These are phyloP conservation scores for Abrostola triplasia DNA, from an alignment of 2,888 invertebrate species.

Conservation along the genomic window DNA sequence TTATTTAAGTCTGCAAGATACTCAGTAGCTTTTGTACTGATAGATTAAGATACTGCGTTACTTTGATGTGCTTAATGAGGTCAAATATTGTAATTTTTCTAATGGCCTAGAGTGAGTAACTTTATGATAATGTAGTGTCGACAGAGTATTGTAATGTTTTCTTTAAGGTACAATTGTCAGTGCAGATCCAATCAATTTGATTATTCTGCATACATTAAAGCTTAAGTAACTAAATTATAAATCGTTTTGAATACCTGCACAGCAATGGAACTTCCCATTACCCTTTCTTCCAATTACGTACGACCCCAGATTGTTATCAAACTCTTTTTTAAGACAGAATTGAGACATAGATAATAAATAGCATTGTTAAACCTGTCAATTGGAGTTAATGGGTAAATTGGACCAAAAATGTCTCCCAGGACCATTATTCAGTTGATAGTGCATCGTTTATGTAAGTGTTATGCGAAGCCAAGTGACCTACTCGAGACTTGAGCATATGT, in stretches of 20 bases:
- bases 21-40: background rate
- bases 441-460: slow-evolving; percentile 15
- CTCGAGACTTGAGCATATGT: slow-evolving; percentile 2
- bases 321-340: slow-evolving; percentile 46
- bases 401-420: slow-evolving; percentile 61
- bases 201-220: too few species aligned
- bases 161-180: too few species aligned
- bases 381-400: slow-evolving; percentile 73
- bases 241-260: too few species aligned
- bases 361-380: slow-evolving; percentile 67
- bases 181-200: too few species aligned
- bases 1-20: slow-evolving; percentile 17
- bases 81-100: too few species aligned
- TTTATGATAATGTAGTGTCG: too few species aligned
- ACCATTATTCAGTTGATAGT: slow-evolving; percentile 55
- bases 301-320: slow-evolving; percentile 32
- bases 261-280: background rate
- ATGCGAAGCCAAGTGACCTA: slow-evolving; percentile 29
- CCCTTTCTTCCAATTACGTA: slow-evolving; percentile 18
- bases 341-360: slow-evolving; percentile 61
- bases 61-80: too few species aligned
- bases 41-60: background rate
- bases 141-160: too few species aligned
- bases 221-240: too few species aligned
- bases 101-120: too few species aligned